phyloP scores from a whole-genome alignment of 2,888 invertebrate genomes.

The Magallana nippona region DNA sequence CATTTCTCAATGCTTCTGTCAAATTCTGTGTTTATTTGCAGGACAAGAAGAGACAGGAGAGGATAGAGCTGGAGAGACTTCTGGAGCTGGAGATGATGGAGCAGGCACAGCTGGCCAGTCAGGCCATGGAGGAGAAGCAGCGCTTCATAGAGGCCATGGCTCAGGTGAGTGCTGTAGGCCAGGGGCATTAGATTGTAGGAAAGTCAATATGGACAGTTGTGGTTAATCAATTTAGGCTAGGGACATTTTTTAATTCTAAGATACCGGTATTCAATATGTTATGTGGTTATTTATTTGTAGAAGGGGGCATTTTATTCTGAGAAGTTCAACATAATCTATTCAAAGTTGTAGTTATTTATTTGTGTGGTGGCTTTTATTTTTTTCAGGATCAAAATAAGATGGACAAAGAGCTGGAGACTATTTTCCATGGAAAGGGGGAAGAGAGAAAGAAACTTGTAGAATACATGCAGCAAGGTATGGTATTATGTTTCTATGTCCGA shows the following conservation, averaged over 20 bases:
- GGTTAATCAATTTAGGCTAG: no score
- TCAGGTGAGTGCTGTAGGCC: slow-evolving; percentile 56
- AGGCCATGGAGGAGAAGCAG: slow-evolving; percentile 68
- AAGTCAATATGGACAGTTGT: no score
- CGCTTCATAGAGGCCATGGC: slow-evolving; percentile 68
- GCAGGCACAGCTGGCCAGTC: slow-evolving; percentile 71
- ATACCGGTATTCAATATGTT: no score
- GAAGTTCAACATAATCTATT: no score
- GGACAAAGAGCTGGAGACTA: slow-evolving; percentile 63
- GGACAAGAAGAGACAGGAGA: slow-evolving; percentile 71
- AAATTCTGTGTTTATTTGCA: slow-evolving; percentile 40
- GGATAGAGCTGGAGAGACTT: slow-evolving; percentile 69
- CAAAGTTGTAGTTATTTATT: no score
- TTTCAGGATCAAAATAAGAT: slow-evolving; percentile 65
- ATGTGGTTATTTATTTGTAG: no score
- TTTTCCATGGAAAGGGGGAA: slow-evolving; percentile 66
- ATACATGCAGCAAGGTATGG: slow-evolving; percentile 67
- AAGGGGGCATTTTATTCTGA: no score
- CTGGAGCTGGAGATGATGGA: slow-evolving; percentile 70
- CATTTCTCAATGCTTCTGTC: no score
- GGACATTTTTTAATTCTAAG: no score
- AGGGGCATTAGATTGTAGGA: no score
- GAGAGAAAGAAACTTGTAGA: slow-evolving; percentile 64
- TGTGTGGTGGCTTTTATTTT: no score
- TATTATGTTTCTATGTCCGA: background rate